Evolutionary conservation across 2,888 invertebrate genomes (phyloP), one percentile per base, ranked within the genome.

Genomic region (Leucophora obtusa): DNA sequence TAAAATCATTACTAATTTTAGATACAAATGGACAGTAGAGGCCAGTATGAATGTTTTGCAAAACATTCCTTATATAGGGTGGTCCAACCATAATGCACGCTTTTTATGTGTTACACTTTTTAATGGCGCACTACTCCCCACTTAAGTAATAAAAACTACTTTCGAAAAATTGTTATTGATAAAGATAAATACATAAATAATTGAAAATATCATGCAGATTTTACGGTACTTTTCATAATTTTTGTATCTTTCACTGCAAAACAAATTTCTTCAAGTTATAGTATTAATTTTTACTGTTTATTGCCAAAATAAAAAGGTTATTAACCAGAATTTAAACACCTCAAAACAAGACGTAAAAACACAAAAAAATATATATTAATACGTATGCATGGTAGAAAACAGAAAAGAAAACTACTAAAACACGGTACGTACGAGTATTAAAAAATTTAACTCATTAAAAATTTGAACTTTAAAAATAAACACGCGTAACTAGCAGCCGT

Each of bases 191-290:
- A 28, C 3, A 28, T 6, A 3, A 28, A 4, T 7, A 69, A 78
- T 78, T 78, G 47, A 38, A 68, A 78, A 72, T 73, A 63, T 73
- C 72, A 68, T 78, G 62, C 56, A 73, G 72, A 69, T 73, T 73
- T 78, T 47, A 54, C 47, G 51, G 28, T 60, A 58, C 51, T 59
- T 43, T 28, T 28, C 1, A 15, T 58, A 15, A 14, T 14, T 68
- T 28, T 43, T 11, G 11, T 47, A 17, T 15, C 33, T 70, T 35
- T 35, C 24, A 35, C 62, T 9, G 43, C 17, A 72, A 65, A 63
- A 65, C 33, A 56, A 56, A 65, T 72, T 65, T 63, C 18, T 72
- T 71, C n/a, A 54, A 72, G 56, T 11, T 18, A 58, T 50, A 35
- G 14, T 63, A 33, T 24, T 73, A 51, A 33, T 59, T 7, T 9